Evolutionary conservation across 2,888 invertebrate genomes (phyloP).

Genomic region (Tyria jacobaeae): DNA sequence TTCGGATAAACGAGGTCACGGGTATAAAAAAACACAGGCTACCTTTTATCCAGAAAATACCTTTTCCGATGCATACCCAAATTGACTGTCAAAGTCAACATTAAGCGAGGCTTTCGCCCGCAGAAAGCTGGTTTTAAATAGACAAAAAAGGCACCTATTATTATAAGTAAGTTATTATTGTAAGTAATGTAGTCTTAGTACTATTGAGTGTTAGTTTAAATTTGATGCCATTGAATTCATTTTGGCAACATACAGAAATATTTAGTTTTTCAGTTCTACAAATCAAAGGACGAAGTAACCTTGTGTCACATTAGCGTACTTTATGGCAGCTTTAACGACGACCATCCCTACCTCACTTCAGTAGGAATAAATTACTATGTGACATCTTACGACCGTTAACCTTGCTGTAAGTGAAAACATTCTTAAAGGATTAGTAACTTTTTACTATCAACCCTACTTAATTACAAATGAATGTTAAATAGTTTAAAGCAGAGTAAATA

Average conservation of each 20-base stretch:
- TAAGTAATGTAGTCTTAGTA: too few species aligned
- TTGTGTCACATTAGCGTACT: constrained; percentile 71
- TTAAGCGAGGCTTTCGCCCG: neutral
- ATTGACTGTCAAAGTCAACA: neutral
- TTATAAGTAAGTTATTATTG: too few species aligned
- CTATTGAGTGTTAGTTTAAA: too few species aligned
- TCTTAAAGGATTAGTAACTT: neutral
- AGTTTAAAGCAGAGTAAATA: too few species aligned
- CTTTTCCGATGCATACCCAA: neutral
- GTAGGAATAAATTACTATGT: constrained; percentile 67
- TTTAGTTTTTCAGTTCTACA: too few species aligned
- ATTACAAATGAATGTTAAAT: too few species aligned
- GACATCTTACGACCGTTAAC: constrained; percentile 58
- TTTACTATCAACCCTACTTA: too few species aligned
- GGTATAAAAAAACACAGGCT: neutral
- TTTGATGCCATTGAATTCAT: too few species aligned
- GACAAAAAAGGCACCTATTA: too few species aligned
- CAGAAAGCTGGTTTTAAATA: neutral
- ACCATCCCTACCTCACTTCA: constrained; percentile 72
- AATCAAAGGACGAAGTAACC: too few species aligned
- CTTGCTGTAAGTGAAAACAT: constrained; percentile 50
- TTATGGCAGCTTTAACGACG: constrained; percentile 72
- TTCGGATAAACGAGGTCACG: neutral
- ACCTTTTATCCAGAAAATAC: neutral
- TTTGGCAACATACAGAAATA: too few species aligned